Percentiles rank a stretch among this genome's conserved stretches.
Conservation (phyloP, 2,113 vertebrate species). For the Scomber scombrus region DNA sequence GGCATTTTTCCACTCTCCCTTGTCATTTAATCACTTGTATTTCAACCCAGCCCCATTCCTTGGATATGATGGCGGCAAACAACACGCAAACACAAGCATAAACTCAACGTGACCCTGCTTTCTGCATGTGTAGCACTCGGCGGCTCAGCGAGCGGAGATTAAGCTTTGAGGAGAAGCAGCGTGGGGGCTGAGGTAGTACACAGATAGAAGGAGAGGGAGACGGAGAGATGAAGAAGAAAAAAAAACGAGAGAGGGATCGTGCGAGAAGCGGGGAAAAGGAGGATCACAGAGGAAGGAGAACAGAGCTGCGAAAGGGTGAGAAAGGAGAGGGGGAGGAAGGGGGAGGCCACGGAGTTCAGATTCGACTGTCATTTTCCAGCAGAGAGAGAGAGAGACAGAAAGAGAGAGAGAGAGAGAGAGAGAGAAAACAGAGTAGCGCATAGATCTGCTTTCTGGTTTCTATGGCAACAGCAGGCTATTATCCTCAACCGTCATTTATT, state of each 20-base stretch:
- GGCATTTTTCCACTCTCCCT: not conserved
- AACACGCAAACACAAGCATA: conserved; percentile 65
- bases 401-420: conserved; percentile 8
- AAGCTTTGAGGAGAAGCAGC: conserved; percentile 61
- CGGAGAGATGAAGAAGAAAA: conserved; percentile 12
- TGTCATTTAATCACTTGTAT: conserved; percentile 48
- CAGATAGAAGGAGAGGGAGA: not conserved
- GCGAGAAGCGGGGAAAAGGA: conserved; percentile 22
- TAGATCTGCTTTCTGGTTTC: conserved; percentile 74
- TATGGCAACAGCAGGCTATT: conserved; percentile 77
- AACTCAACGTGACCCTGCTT: conserved; percentile 74
- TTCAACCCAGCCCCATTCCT: conserved; percentile 38
- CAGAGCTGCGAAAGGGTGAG: conserved; percentile 20
- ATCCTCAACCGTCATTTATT: conserved; percentile 69
- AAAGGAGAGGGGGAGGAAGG: not conserved
- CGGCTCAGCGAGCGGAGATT: conserved; percentile 71
- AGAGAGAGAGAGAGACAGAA: conserved; percentile 10
- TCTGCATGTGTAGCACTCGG: conserved; percentile 66
- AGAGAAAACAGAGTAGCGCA: conserved; percentile 33
- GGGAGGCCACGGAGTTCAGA: conserved; percentile 44
- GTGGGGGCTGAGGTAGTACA: conserved; percentile 23
- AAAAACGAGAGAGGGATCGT: not conserved
- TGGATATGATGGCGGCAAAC: conserved; percentile 29
- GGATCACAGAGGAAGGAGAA: conserved; percentile 17
- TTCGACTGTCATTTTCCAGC: conserved; percentile 58